A percentile compares a stretch with the other conserved stretches of the same genome.
phyloP scores from a whole-genome alignment of 2,797 vertebrate species.

The Nannoperca obscura region DNA sequence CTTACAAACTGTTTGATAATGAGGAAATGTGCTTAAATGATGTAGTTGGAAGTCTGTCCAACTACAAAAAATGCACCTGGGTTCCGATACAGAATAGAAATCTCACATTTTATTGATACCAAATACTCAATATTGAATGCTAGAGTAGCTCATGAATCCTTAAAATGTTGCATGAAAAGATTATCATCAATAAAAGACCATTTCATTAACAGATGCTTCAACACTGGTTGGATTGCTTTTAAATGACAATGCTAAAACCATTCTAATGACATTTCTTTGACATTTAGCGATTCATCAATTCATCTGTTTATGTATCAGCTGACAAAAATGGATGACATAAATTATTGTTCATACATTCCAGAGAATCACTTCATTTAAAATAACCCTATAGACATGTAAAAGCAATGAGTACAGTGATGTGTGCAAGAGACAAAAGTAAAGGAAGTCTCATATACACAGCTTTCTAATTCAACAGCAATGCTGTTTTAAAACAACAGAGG shows the following conservation, averaged over 20 bases:
- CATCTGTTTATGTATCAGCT: conserved; percentile 9
- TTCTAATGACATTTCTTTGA: neutral
- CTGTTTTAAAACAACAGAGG: conserved; percentile 10
- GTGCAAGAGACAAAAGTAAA: conserved; percentile 39
- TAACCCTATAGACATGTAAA: conserved; percentile 52
- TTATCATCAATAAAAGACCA: neutral
- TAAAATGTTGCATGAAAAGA: conserved; percentile 52
- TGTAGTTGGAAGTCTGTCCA: conserved; percentile 2
- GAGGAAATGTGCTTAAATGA: neutral
- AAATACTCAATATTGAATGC: conserved; percentile 41
- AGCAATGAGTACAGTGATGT: conserved; percentile 69
- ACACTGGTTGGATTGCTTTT: neutral
- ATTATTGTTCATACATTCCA: conserved; percentile 22
- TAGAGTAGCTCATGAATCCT: conserved; percentile 33
- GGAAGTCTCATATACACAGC: neutral
- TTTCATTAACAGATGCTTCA: conserved; percentile 1
- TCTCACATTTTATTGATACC: conserved; percentile 34
- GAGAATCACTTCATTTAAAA: conserved; percentile 67
- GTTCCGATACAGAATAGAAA: conserved; percentile 22
- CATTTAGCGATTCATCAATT: neutral
- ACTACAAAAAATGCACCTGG: conserved; percentile 8
- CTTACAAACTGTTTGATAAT: neutral
- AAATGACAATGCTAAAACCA: neutral
- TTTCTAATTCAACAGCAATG: conserved; percentile 44
- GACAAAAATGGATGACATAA: neutral